Evolutionary conservation across 2,113 vertebrate genomes (phyloP), one percentile per base, ranked within the genome.

Genomic region (Pseudonaja textilis): DNA sequence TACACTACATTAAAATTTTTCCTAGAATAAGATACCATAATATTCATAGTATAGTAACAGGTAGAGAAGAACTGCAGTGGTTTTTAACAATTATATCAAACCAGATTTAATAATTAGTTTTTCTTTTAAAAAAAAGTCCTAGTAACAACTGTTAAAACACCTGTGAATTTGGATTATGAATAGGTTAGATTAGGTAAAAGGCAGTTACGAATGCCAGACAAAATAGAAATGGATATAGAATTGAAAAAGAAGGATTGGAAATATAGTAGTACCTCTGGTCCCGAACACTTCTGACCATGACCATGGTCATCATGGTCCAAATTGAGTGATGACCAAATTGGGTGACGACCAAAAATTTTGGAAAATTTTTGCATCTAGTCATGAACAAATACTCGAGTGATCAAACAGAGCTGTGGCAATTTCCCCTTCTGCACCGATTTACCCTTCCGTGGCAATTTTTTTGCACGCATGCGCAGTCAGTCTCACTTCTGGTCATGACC

Each of bases 41-140:
- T 50, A 85, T 50, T 39, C 91, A 47, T 34, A 56, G 14, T n/a
- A 57, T 26, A 61, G 1, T 55, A 86, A 47, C 6, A 9, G 34
- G 20, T n/a, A 93, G 42, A 94, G 26, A 50, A 93, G 18, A 85
- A 85, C 81, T 39, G 39, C 81, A 85, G 18, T 45, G 39, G 93
- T 81, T 94, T 90, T 95, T 42, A 92, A 90, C 87, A 93, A 87
- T 93, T 95, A 22, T 91, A 56, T 87, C 91, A 89, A 10, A 50
- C 2, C 14, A 93, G 57, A 95, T 74, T 74, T 87, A 61, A 50
- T 55, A 45, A 25, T 29, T 74, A 39, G 0, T 22, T 50, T 23
- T 18, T 18, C 14, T 8, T 10, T 52, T 0, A 47, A 47, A 94
- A 93, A 14, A 47, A 0, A 55, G 89, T 47, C 50, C 5, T 57